These are phyloP conservation scores for Sylvilagus floridanus DNA, from an alignment of 2,797 vertebrate genomes.

Conservation along the genomic window DNA sequence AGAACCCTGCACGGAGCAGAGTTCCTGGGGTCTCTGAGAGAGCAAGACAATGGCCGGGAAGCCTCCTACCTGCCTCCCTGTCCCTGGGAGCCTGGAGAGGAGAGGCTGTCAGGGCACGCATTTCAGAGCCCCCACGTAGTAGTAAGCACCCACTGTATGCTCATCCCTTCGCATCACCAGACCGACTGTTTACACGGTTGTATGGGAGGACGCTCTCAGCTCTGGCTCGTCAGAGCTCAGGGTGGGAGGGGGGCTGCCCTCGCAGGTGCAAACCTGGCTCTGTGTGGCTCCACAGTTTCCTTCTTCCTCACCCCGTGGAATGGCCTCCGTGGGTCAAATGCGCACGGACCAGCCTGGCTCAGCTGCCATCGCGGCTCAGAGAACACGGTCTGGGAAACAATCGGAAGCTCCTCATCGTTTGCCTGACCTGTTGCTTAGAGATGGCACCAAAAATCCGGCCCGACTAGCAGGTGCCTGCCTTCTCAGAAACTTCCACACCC, in stretches of 20 bases:
- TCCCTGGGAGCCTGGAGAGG: neutral
- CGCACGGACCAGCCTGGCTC: neutral
- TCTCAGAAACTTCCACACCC: neutral
- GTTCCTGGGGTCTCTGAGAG: neutral
- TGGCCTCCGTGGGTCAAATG: rapidly evolving
- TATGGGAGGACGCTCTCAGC: neutral
- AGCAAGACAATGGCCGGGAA: neutral
- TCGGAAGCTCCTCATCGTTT: neutral
- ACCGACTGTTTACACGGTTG: neutral
- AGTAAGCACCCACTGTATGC: neutral
- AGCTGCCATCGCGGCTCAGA: rapidly evolving
- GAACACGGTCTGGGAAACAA: neutral
- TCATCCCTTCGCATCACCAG: neutral
- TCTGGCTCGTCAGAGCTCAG: no score
- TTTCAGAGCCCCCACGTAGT: no score
- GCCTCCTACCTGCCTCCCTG: neutral
- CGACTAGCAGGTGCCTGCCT: neutral
- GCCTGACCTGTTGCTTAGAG: conserved; percentile 1
- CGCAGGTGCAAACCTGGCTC: neutral
- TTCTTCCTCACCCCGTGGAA: neutral
- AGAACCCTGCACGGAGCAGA: neutral
- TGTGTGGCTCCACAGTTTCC: rapidly evolving
- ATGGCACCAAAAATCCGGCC: neutral
- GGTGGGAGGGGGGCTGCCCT: neutral
- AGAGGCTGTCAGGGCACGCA: neutral